A percentile compares a stretch with the other conserved stretches of the same genome.
These are phyloP conservation scores for Palythoa caribaeorum DNA, from an alignment of 92 coral and sea anemone genomes.

Conservation along the genomic window DNA sequence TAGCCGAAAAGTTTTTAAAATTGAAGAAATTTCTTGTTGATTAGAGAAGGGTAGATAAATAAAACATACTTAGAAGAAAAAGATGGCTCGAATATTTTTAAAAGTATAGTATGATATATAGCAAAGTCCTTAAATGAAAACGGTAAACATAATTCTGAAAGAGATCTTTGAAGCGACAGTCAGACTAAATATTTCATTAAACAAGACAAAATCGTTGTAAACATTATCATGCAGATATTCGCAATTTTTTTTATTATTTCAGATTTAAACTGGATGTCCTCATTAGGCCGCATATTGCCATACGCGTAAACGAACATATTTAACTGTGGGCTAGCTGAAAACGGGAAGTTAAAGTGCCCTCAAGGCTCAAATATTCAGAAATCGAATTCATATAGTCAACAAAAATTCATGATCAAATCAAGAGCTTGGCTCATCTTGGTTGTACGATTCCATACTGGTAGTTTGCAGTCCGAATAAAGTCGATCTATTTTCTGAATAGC, in stretches of 20 bases:
- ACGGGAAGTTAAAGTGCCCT: not conserved
- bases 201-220: not conserved
- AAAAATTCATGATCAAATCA: not conserved
- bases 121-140: not conserved
- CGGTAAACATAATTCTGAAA: not conserved
- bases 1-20: not conserved
- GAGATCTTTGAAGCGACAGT: not conserved
- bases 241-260: not conserved
- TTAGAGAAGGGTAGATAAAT: not conserved
- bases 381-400: not conserved
- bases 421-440: not conserved
- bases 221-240: not conserved
- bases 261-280: not conserved
- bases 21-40: not conserved
- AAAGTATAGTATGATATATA: not conserved
- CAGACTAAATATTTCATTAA: constrained; percentile 10
- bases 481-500: too few relatives aligned
- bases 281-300: not conserved
- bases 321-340: not conserved
- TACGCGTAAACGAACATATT: not conserved
- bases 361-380: not conserved
- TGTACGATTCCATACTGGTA: not conserved
- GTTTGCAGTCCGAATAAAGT: not conserved
- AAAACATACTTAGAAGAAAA: not conserved
- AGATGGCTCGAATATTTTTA: not conserved